phyloP scores from a whole-genome alignment of 2,888 invertebrate genomes.

The Diarsia mendica region DNA sequence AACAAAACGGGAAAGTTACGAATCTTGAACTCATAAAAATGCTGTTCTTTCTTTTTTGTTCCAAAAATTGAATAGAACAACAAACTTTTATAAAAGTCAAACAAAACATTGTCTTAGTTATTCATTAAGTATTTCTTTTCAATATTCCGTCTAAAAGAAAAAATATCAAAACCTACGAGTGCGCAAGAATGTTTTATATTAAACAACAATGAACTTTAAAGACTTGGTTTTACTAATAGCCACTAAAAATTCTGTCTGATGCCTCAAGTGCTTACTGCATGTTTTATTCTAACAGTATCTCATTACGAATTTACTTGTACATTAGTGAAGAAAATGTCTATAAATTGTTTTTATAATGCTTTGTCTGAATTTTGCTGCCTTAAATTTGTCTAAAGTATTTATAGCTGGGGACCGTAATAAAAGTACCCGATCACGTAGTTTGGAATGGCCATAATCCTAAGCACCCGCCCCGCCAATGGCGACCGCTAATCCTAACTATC shows the following conservation, averaged over 20 bases:
- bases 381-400: constrained; percentile 67
- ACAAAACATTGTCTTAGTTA: constrained; percentile 9
- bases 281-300: constrained; percentile 27
- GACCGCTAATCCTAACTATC: constrained; percentile 65
- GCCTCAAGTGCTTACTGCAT: constrained; percentile 10
- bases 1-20: not conserved
- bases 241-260: constrained; percentile 34
- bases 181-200: constrained; percentile 1
- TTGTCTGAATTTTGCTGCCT: constrained; percentile 53
- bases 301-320: constrained; percentile 34
- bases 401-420: constrained; percentile 70
- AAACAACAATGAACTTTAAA: constrained; percentile 14
- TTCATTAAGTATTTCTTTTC: constrained; percentile 8
- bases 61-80: not conserved
- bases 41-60: constrained; percentile 2
- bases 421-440: constrained; percentile 75
- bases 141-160: constrained; percentile 18
- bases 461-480: constrained; percentile 36
- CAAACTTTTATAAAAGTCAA: constrained; percentile 1
- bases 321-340: constrained; percentile 29
- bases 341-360: constrained; percentile 54
- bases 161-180: not conserved
- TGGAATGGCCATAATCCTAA: constrained; percentile 69
- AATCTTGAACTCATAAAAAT: not conserved
- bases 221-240: constrained; percentile 15